A percentile compares a stretch with the other conserved stretches of the same genome.
Evolutionary conservation across 2,113 vertebrate species (phyloP).

Genomic region (Sphyrna mokarran): DNA sequence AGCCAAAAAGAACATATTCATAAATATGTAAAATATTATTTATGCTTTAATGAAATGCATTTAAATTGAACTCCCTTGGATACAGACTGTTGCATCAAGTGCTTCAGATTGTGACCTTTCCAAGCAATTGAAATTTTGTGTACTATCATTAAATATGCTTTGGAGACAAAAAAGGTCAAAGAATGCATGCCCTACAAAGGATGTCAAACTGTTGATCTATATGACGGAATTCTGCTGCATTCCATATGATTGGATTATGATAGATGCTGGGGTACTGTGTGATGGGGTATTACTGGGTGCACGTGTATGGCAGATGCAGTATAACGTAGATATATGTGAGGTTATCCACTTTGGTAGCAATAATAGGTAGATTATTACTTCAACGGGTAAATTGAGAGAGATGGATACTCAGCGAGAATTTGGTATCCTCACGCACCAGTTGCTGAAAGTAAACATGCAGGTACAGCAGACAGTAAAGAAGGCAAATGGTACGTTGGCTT

Average conservation of each 20-base stretch:
- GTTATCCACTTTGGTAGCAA: too few relatives aligned
- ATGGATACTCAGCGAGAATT: too few relatives aligned
- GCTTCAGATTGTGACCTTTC: conserved; percentile 34
- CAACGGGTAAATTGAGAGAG: too few relatives aligned
- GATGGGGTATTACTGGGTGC: too few relatives aligned
- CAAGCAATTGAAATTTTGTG: conserved; percentile 36
- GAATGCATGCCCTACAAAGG: neutral
- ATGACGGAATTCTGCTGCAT: neutral
- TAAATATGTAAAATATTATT: conserved; percentile 38
- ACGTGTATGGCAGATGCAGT: too few relatives aligned
- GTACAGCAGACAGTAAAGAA: too few relatives aligned
- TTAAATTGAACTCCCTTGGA: conserved; percentile 34
- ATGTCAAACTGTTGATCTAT: neutral
- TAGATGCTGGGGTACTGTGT: neutral
- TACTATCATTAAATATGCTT: neutral
- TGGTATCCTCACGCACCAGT: too few relatives aligned
- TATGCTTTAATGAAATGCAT: conserved; percentile 36
- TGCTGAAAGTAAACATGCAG: too few relatives aligned
- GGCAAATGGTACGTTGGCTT: too few relatives aligned
- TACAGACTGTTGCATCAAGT: conserved; percentile 11
- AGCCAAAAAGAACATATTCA: conserved; percentile 27
- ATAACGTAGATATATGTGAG: too few relatives aligned
- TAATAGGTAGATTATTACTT: too few relatives aligned
- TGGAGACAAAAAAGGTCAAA: neutral
- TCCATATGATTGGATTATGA: neutral